Base-by-base conservation (phyloP, 2,888 invertebrate genomes). In the Hybos culiciformis region DNA sequence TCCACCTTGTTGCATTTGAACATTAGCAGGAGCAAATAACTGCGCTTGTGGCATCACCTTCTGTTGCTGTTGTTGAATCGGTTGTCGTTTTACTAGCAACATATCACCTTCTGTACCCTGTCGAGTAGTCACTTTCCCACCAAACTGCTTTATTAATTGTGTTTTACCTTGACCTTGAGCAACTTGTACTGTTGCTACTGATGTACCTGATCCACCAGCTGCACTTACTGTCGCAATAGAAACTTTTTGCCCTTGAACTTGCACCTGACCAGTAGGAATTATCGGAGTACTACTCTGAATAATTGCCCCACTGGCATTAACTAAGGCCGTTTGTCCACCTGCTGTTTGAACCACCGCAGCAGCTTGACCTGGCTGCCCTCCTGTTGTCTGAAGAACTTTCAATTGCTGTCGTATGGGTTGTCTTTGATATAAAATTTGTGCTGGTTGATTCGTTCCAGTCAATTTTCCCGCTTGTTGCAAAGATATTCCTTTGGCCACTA, bases 41-140 rank as follows among this genome's bases (percentile, higher is more conserved):
- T 76, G 76, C 1, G 69, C 67, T 11, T 69, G 67, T 0, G 70
- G 66, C 47, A 68, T 64, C 20, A 69, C 66, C 37, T 69, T 67
- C 0, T 65, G 61, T 46, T 69, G 69, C 44, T 58, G 66, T 21
- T 58, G 58, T 24, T 49, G 50, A 24, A 64, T 58, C 14, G 67
- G 59, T 44, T 74, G 73, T 4, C 75, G 67, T 51, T 75, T 75
- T 2, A 77, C 62, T 37, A 78, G 52, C 4, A 74, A 44, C 69
- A 79, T 71, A 53, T 78, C 77, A 3, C 68, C 67, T 31, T 75
- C 75, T 0, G 73, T 70, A 19, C 75, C 68, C 39, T 73, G 67
- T 1, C 72, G 63, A 2, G 69, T 59, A 0, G 68, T 61, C 50
- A 70, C 71, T 48, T 72, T 71, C 5, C 56, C 60, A 4, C 57